phyloP scores from a whole-genome alignment of 2,797 vertebrate species.

The Anguilla obscura region DNA sequence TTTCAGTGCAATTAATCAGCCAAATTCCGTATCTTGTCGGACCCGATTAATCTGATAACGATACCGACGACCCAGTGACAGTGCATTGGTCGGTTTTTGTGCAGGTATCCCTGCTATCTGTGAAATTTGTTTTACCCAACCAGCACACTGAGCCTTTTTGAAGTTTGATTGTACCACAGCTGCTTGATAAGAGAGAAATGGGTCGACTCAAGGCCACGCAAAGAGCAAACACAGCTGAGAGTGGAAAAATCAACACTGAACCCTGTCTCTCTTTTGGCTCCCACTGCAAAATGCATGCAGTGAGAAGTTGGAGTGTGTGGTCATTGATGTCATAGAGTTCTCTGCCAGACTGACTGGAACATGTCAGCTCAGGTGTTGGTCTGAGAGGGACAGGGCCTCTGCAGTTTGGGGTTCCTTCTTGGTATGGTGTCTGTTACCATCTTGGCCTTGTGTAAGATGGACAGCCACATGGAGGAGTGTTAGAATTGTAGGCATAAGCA shows the following conservation, averaged over 20 bases:
- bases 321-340: neutral
- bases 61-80: neutral
- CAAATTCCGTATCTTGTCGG: neutral
- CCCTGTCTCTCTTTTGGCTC: neutral
- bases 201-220: neutral
- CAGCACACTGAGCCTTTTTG: neutral
- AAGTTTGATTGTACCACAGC: neutral
- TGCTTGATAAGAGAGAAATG: neutral
- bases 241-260: neutral
- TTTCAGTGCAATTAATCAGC: neutral
- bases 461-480: neutral
- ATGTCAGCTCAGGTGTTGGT: neutral
- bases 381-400: neutral
- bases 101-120: neutral
- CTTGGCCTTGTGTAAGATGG: neutral
- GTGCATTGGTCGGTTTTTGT: neutral
- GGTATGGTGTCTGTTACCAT: neutral
- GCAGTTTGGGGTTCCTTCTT: neutral
- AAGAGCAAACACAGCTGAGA: slow-evolving; percentile 17
- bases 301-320: neutral
- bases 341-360: neutral
- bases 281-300: neutral
- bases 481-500: neutral
- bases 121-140: neutral
- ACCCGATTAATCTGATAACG: neutral